Percentiles rank a stretch among this genome's conserved stretches.
Conservation (phyloP, 2,888 invertebrate species). For the Dioctria rufipes region DNA sequence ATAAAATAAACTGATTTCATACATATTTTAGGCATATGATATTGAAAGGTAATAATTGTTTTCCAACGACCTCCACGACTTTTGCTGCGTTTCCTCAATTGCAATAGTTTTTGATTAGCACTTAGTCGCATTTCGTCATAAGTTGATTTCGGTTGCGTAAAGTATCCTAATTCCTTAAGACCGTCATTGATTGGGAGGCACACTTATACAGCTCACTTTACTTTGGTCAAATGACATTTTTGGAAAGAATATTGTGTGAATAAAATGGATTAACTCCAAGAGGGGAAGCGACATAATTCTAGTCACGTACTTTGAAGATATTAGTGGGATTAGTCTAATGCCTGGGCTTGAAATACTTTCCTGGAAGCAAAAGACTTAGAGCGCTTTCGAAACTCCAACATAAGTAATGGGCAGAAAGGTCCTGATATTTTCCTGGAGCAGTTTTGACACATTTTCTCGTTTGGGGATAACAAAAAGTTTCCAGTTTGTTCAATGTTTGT, state of each 20-base stretch:
- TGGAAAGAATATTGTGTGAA: not conserved
- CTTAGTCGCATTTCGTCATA: slow-evolving; percentile 18
- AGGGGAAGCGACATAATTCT: not conserved
- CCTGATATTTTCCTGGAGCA: too few species aligned
- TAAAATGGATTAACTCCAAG: too few species aligned
- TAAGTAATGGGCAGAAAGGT: too few species aligned
- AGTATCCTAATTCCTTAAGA: not conserved
- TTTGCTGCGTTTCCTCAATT: too few species aligned
- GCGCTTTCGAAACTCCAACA: too few species aligned
- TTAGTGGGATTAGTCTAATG: slow-evolving; percentile 40
- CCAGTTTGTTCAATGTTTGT: too few species aligned
- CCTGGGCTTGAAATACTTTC: slow-evolving; percentile 25
- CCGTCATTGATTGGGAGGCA: slow-evolving; percentile 27
- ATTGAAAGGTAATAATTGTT: too few species aligned
- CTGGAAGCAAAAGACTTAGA: slow-evolving; percentile 7
- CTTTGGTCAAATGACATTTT: slow-evolving; percentile 9
- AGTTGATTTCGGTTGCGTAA: slow-evolving; percentile 21
- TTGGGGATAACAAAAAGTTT: too few species aligned
- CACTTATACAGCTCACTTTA: slow-evolving; percentile 11
- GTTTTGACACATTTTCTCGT: too few species aligned
- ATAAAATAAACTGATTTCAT: too few species aligned
- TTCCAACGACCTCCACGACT: too few species aligned
- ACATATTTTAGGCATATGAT: too few species aligned
- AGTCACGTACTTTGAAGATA: slow-evolving; percentile 35
- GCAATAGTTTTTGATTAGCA: not conserved